Evolutionary conservation across 2,888 invertebrate species (phyloP).

Genomic region (Aphidoletes aphidimyza): DNA sequence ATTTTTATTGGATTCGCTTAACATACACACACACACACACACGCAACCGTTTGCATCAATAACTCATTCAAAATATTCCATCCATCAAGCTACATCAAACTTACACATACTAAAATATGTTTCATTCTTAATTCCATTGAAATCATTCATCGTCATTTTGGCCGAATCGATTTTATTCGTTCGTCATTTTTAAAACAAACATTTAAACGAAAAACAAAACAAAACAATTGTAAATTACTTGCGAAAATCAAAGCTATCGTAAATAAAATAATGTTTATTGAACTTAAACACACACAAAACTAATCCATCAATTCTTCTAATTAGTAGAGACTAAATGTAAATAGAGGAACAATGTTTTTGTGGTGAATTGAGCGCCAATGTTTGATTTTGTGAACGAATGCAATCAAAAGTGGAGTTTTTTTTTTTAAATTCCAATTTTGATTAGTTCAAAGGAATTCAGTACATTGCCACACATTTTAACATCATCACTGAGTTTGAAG

Average conservation of each 20-base stretch:
- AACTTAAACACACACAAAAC: not conserved
- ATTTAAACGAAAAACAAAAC: no score
- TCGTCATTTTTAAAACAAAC: not conserved
- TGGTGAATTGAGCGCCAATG: not conserved
- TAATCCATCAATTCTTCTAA: conserved; percentile 16
- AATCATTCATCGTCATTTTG: not conserved
- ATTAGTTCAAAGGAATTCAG: no score
- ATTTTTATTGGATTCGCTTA: conserved; percentile 31
- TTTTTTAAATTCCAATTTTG: no score
- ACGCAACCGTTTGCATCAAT: not conserved
- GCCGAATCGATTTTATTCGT: not conserved
- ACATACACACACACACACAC: not conserved
- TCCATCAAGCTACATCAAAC: not conserved
- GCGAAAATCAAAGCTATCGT: not conserved
- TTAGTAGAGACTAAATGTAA: conserved; percentile 7
- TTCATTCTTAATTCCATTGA: not conserved
- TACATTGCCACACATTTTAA: no score
- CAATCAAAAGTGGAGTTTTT: not conserved
- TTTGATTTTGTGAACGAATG: not conserved
- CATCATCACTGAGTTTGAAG: no score
- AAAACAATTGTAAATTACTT: not conserved
- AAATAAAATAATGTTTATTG: not conserved
- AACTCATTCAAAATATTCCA: conserved; percentile 1
- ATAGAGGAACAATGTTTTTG: not conserved
- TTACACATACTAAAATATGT: not conserved